Evolutionary conservation across 2,113 vertebrate genomes (phyloP).

Genomic region (Ailurus styani): DNA sequence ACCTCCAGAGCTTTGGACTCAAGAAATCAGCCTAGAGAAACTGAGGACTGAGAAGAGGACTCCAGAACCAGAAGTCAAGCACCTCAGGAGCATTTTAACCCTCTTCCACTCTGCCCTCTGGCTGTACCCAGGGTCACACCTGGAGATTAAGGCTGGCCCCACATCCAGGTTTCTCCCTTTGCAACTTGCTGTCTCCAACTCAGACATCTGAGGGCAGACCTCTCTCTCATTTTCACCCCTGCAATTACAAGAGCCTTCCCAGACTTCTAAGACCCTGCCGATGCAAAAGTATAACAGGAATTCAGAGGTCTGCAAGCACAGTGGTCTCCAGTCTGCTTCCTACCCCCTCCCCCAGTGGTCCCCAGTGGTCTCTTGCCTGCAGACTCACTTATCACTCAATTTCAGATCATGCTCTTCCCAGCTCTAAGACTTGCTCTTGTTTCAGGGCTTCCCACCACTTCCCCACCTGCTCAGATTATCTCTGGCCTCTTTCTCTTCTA

Average conservation of each 20-base stretch:
- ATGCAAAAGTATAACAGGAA: not conserved
- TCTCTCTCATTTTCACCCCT: not conserved
- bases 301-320: not conserved
- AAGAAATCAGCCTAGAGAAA: not conserved
- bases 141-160: not conserved
- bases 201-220: not conserved
- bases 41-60: not conserved
- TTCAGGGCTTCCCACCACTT: not conserved
- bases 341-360: too few species aligned
- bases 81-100: not conserved
- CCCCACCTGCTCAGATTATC: not conserved
- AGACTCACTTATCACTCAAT: not conserved
- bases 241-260: not conserved
- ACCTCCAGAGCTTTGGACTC: not conserved
- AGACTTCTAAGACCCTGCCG: not conserved
- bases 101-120: not conserved
- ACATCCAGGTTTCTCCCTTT: not conserved
- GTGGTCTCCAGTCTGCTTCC: not conserved
- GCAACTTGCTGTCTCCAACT: not conserved
- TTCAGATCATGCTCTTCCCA: slow-evolving; percentile 16
- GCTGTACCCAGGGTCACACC: not conserved
- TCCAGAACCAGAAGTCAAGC: not conserved
- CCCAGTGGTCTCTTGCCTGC: not conserved
- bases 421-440: not conserved
- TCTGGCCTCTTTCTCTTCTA: not conserved